Conservation (phyloP, 92 coral and sea anemone genomes). For the Heteractis magnifica region DNA sequence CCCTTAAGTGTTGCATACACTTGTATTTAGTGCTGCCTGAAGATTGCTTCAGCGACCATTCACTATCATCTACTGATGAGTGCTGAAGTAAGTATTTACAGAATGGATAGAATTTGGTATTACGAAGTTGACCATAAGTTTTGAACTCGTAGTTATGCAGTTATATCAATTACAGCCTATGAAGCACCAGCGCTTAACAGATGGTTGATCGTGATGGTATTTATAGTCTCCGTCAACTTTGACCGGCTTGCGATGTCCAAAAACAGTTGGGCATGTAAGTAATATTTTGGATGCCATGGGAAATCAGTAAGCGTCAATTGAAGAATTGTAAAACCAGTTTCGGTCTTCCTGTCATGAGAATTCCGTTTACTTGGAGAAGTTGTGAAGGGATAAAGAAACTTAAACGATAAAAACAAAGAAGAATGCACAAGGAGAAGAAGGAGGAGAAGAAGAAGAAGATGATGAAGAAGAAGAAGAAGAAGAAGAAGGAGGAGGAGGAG, state of each 20-base stretch:
- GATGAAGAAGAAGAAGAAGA: too few species aligned
- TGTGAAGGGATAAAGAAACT: not conserved
- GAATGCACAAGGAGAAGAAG: not conserved
- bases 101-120: not conserved
- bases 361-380: too few species aligned
- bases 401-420: not conserved
- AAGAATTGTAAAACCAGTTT: too few species aligned
- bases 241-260: not conserved
- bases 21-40: too few species aligned
- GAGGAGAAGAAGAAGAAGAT: too few species aligned
- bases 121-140: not conserved
- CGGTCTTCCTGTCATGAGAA: not conserved
- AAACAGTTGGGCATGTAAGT: too few species aligned
- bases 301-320: not conserved
- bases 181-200: not conserved
- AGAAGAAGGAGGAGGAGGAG: too few species aligned
- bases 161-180: not conserved
- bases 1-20: too few species aligned
- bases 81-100: not conserved
- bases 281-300: not conserved
- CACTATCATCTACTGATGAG: not conserved
- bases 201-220: slow-evolving; percentile 7
- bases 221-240: not conserved
- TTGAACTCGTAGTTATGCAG: not conserved
- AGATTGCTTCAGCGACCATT: not conserved